Evolutionary conservation across 2,797 vertebrate species (phyloP).

Genomic region (Acanthornis magna): DNA sequence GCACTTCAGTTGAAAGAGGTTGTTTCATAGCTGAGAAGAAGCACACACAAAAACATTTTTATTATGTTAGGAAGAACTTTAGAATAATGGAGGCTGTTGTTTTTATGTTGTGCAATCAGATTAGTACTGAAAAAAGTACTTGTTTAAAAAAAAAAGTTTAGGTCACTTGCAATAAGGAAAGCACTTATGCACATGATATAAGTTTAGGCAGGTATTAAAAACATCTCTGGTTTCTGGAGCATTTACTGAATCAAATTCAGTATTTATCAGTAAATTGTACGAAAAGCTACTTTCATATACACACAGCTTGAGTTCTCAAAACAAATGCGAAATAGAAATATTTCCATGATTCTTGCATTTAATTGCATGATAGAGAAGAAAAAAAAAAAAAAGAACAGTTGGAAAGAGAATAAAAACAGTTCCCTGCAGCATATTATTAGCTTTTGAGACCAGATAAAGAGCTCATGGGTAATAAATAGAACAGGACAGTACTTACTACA

Average conservation of each 20-base stretch:
- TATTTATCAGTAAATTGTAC: constrained; percentile 17
- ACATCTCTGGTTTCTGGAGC: background rate
- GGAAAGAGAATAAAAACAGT: background rate
- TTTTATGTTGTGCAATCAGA: background rate
- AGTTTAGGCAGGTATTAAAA: constrained; percentile 9
- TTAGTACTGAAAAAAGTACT: background rate
- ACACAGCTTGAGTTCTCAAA: background rate
- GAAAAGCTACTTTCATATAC: background rate
- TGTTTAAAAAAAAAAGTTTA: constrained; percentile 5
- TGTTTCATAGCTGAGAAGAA: background rate
- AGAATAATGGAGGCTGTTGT: background rate
- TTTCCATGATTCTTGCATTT: constrained; percentile 2
- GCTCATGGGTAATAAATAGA: background rate
- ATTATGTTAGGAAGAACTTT: background rate
- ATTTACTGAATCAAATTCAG: background rate
- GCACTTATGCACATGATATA: background rate
- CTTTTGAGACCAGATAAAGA: background rate
- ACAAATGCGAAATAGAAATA: constrained; percentile 11
- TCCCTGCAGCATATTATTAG: background rate
- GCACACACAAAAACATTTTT: background rate
- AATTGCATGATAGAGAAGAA: background rate
- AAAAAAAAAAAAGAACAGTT: background rate
- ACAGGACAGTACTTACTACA: background rate
- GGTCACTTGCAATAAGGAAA: background rate
- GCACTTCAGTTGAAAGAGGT: background rate